phyloP scores from a whole-genome alignment of 2,113 vertebrate genomes.

The Chunga burmeisteri region DNA sequence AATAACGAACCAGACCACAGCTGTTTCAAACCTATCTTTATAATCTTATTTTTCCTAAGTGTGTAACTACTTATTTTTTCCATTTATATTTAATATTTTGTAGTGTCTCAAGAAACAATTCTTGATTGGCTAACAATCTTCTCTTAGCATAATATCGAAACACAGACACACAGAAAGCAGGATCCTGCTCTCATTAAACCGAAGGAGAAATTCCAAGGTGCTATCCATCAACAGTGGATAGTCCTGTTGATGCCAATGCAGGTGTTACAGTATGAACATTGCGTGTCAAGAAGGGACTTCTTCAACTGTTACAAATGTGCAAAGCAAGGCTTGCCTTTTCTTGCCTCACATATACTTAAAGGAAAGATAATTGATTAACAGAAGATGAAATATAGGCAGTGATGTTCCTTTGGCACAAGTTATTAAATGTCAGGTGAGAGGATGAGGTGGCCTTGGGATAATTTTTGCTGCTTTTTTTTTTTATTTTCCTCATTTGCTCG shows the following conservation, averaged over 20 bases:
- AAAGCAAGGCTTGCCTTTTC: not conserved
- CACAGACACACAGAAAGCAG: not conserved
- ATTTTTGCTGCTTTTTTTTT: not conserved
- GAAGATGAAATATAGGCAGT: not conserved
- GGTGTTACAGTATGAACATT: not conserved
- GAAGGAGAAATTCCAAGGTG: not conserved
- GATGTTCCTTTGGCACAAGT: not conserved
- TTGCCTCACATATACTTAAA: not conserved
- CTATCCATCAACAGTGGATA: not conserved
- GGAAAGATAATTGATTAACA: not conserved
- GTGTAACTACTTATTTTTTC: not conserved
- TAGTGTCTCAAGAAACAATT: not conserved
- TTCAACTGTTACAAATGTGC: not conserved
- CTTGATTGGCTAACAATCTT: not conserved
- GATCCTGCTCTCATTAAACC: not conserved
- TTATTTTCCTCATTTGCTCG: not conserved
- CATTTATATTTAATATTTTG: not conserved
- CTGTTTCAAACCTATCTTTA: not conserved
- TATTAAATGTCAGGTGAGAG: not conserved
- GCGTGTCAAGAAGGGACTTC: not conserved
- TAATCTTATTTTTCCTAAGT: not conserved
- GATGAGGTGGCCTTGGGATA: not conserved
- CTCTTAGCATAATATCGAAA: not conserved
- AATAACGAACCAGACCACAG: not conserved
- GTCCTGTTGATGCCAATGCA: not conserved